Base-by-base conservation (phyloP, 2,797 vertebrate genomes). In the Phataginus tetradactyla region DNA sequence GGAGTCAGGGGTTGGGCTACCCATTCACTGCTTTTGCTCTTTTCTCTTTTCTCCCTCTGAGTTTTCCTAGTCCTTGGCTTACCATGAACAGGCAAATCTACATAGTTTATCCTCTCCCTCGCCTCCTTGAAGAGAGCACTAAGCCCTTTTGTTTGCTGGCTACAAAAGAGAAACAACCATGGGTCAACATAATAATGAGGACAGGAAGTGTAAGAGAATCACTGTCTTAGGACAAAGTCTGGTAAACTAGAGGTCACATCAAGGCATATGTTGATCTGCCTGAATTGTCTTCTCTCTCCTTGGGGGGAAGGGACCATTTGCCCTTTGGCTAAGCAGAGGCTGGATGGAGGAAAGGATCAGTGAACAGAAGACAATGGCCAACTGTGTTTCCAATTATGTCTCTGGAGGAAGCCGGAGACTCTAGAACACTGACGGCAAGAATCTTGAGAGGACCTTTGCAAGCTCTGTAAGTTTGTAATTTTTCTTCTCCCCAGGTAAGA, bases 371-470 rank as follows among this genome's bases (percentile, higher is more conserved):
- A 94, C 5, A 7, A 21, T 86, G 15, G 34, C 96, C 75, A 12
- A 64, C 94, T 95, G 96, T 63, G 91, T 92, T 93, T 95, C 86
- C 91, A 97, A 95, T 97, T 97, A 90, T 27, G 39, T 94, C 94
- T 97, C 95, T 7, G 72, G 69, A 96, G 91, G 97, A 94, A 79
- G 95, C 86, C 80, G 0, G 49, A 75, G 49, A 63, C 74, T 95
- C 91, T 68, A 86, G 94, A 93, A 57, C 55, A 69, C 55, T 12
- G 66, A 59, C 10, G 1, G 10, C 1, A 55, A 91, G 59, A 74
- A 95, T 85, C 90, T 97, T 97, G 94, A 96, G 92, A 93, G 45
- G 89, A 96, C 88, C 61, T 96, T 77, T 66, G 63, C 4, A n/a
- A 55, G 61, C 49, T 86, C 37, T 23, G 0, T 63, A 68, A 79